A percentile compares a stretch with the other conserved stretches of the same genome.
These are phyloP conservation scores for Theonella swinhoei DNA, from an alignment of 37 sponge, comb jelly and placozoan species.

Conservation along the genomic window DNA sequence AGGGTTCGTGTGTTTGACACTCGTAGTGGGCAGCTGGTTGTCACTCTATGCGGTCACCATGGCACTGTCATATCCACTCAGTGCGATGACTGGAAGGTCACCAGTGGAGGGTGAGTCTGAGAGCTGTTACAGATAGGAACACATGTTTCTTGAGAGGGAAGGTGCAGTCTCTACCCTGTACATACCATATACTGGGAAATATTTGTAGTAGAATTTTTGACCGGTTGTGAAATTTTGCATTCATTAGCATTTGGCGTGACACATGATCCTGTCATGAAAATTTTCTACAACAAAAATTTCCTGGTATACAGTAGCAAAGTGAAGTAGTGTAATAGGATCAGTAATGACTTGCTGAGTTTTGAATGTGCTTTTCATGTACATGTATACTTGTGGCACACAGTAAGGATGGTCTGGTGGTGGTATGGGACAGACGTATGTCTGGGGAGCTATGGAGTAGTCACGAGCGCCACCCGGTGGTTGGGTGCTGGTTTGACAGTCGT, in stretches of 20 bases:
- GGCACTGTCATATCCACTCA: slow-evolving; percentile 51
- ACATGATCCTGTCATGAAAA: no score
- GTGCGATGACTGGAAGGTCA: slow-evolving; percentile 85
- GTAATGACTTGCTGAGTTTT: background rate
- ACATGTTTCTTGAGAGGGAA: background rate
- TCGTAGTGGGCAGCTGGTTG: slow-evolving; percentile 5
- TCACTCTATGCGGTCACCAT: slow-evolving; percentile 55
- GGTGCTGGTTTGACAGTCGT: slow-evolving; percentile 35
- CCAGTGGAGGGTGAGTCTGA: slow-evolving; percentile 76
- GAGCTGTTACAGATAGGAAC: no score
- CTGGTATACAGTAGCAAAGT: no score
- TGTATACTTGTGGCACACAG: slow-evolving; percentile 25
- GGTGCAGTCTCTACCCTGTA: background rate
- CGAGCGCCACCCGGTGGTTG: slow-evolving; percentile 66
- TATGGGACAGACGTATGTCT: slow-evolving; percentile 75
- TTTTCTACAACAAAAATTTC: no score
- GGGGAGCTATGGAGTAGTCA: slow-evolving; percentile 60
- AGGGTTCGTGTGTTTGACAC: slow-evolving; percentile 68
- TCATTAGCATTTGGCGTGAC: no score
- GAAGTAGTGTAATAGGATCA: no score
- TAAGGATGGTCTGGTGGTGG: slow-evolving; percentile 52
- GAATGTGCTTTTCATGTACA: background rate
- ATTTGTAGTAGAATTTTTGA: no score
- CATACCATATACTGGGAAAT: no score
- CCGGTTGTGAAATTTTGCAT: no score